A percentile compares a stretch with the other conserved stretches of the same genome.
These are phyloP conservation scores for Cetoscarus ocellatus DNA, from an alignment of 2,797 vertebrate species.

Conservation along the genomic window DNA sequence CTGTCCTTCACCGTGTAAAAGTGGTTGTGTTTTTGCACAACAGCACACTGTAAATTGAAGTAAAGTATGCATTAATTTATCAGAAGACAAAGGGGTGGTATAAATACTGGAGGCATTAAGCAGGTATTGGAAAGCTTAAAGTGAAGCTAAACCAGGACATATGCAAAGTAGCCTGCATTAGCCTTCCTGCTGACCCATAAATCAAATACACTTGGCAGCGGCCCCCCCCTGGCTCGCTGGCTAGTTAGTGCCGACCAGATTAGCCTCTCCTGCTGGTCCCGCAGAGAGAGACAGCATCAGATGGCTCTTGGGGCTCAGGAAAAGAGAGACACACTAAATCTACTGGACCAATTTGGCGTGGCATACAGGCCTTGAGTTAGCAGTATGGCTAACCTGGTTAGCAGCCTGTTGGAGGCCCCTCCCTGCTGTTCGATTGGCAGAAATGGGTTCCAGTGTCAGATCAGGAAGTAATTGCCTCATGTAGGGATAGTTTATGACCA, in stretches of 20 bases:
- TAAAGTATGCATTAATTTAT: conserved; percentile 88
- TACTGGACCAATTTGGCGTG: conserved; percentile 76
- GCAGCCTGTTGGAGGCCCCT: conserved; percentile 49
- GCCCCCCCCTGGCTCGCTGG: conserved; percentile 60
- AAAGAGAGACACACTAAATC: conserved; percentile 71
- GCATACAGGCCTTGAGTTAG: conserved; percentile 48
- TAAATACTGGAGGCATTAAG: conserved; percentile 78
- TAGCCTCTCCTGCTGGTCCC: conserved; percentile 30
- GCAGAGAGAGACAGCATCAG: conserved; percentile 44
- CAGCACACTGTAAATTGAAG: conserved; percentile 85
- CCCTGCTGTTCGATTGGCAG: conserved; percentile 84
- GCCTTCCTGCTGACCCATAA: conserved; percentile 86
- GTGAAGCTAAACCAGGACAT: conserved; percentile 83
- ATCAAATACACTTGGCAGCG: conserved; percentile 86
- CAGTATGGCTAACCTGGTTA: conserved; percentile 66
- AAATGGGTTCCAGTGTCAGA: conserved; percentile 78
- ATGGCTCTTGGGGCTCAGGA: conserved; percentile 45
- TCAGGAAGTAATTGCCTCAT: conserved; percentile 87
- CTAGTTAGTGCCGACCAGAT: conserved; percentile 44
- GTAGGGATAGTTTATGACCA: conserved; percentile 84
- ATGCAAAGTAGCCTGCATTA: conserved; percentile 90
- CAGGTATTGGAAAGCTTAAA: conserved; percentile 34
- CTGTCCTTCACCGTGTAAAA: conserved; percentile 25
- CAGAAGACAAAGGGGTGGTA: conserved; percentile 78
- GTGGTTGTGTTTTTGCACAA: conserved; percentile 78